A percentile compares a stretch with the other conserved stretches of the same genome.
Evolutionary conservation across 2,797 vertebrate genomes (phyloP).

Genomic region (Rachycentron canadum): DNA sequence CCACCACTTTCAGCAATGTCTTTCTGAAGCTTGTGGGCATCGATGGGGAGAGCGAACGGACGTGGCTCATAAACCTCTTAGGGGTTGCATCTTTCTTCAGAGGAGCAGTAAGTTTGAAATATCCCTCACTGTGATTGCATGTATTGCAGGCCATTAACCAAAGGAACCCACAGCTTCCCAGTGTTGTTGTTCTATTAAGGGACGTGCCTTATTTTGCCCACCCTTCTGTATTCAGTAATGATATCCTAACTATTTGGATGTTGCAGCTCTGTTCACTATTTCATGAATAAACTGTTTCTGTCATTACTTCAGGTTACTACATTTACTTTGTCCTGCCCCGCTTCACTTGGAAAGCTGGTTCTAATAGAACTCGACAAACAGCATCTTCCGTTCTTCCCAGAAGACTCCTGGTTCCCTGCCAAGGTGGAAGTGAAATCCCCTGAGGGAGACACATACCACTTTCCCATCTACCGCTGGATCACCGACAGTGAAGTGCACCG

Average conservation of each 20-base stretch:
- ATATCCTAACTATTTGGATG: neutral
- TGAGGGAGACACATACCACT: constrained; percentile 45
- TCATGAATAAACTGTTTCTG: neutral
- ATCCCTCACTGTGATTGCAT: neutral
- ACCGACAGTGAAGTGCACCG: constrained; percentile 36
- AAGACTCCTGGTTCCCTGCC: constrained; percentile 60
- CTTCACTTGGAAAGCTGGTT: constrained; percentile 63
- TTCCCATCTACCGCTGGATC: constrained; percentile 73
- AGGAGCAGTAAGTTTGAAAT: constrained; percentile 63
- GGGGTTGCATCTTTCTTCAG: rapidly evolving
- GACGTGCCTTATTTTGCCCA: neutral
- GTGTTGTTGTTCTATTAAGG: neutral
- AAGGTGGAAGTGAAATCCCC: constrained; percentile 65
- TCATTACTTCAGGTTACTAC: constrained; percentile 38
- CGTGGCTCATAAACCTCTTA: neutral
- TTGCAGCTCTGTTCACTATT: neutral
- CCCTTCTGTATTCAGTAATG: neutral
- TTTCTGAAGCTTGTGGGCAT: constrained; percentile 69
- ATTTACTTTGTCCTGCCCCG: constrained; percentile 46
- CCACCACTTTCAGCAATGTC: constrained; percentile 58
- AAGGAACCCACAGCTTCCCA: neutral
- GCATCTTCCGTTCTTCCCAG: neutral
- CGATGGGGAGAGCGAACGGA: constrained; percentile 50
- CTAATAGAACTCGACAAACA: constrained; percentile 71
- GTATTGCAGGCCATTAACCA: too few relatives aligned